Evolutionary conservation across 64 coral and sea anemone genomes (phyloP).

Genomic region (Actinia tenebrosa): DNA sequence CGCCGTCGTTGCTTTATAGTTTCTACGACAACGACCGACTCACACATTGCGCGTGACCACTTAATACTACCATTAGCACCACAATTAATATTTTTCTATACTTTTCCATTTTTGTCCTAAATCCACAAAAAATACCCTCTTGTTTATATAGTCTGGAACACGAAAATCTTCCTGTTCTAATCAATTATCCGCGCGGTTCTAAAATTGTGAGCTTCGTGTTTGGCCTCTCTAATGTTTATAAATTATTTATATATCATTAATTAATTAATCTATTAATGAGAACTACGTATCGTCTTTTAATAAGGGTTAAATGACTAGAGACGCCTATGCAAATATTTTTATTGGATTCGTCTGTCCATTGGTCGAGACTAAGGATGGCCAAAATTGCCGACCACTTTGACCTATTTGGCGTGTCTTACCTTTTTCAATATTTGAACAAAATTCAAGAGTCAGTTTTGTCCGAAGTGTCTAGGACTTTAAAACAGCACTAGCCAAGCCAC

Average conservation of each 20-base stretch:
- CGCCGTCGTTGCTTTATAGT: too few relatives aligned
- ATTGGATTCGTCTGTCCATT: neutral
- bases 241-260: neutral
- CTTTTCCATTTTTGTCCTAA: neutral
- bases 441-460: neutral
- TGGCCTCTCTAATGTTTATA: neutral
- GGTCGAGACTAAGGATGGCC: neutral
- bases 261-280: neutral
- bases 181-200: neutral
- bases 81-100: neutral
- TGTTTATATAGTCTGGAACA: neutral
- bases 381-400: neutral
- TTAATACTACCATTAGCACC: neutral
- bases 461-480: neutral
- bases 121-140: neutral
- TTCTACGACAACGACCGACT: too few relatives aligned
- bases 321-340: neutral
- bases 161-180: neutral
- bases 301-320: neutral
- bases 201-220: neutral
- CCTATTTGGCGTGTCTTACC: neutral
- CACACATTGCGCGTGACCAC: too few relatives aligned
- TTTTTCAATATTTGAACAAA: constrained; percentile 11
- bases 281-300: neutral
- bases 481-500: neutral